Evolutionary conservation across 2,888 invertebrate species (phyloP).

Genomic region (Electrophaes corylata): DNA sequence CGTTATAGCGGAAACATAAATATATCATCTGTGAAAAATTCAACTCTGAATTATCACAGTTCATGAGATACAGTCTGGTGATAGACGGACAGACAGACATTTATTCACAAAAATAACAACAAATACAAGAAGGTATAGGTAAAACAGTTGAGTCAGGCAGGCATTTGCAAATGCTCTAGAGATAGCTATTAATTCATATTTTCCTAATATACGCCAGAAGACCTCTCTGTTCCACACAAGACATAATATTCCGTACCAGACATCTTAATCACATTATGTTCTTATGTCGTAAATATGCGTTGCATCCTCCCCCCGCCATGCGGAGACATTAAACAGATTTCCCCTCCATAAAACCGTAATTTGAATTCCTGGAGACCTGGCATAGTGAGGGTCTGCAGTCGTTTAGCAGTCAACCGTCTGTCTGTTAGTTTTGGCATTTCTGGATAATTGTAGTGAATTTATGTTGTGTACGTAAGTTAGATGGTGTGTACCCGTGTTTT

Average conservation of each 20-base stretch:
- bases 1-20: no score
- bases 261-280: slow-evolving; percentile 41
- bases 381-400: slow-evolving; percentile 44
- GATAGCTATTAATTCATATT: no score
- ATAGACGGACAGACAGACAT: no score
- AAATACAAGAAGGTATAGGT: no score
- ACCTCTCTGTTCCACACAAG: not conserved
- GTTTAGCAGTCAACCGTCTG: slow-evolving; percentile 33
- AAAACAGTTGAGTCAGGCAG: no score
- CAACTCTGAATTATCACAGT: no score
- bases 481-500: not conserved
- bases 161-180: no score
- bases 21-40: no score
- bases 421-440: slow-evolving; percentile 35
- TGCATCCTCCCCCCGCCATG: slow-evolving; percentile 39
- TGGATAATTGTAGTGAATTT: slow-evolving; percentile 24
- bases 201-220: not conserved
- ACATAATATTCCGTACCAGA: slow-evolving; percentile 15
- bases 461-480: slow-evolving; percentile 9
- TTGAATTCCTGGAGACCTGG: slow-evolving; percentile 77
- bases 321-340: slow-evolving; percentile 77
- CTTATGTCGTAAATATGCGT: slow-evolving; percentile 26
- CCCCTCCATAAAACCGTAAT: slow-evolving; percentile 75
- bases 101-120: no score
- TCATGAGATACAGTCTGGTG: no score